A percentile compares a stretch with the other conserved stretches of the same genome.
Conservation (phyloP, 2,888 invertebrate species). For the Chelonus formosanus region DNA sequence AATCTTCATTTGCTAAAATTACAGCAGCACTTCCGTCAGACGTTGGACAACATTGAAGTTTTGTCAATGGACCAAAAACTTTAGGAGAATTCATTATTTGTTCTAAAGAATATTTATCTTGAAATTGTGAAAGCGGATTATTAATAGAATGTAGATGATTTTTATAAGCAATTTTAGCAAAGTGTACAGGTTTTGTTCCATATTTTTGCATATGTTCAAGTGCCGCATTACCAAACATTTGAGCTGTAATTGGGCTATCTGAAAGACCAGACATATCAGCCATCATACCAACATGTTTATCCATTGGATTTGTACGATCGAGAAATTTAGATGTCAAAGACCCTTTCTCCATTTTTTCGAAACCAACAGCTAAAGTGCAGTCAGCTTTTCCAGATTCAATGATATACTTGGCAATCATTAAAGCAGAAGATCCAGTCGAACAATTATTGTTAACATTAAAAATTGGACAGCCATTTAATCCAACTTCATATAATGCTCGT, state of each 20-base stretch:
- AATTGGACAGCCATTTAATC: conserved; percentile 96
- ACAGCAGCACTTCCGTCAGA: conserved; percentile 98
- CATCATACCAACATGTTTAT: conserved; percentile 88
- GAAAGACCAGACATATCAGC: conserved; percentile 77
- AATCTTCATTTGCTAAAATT: conserved; percentile 89
- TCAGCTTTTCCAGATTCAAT: conserved; percentile 88
- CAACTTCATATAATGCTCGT: conserved; percentile 91
- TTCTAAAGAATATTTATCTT: conserved; percentile 88
- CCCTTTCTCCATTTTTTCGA: conserved; percentile 98
- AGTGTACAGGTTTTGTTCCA: conserved; percentile 90
- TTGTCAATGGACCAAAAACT: conserved; percentile 92
- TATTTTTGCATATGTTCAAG: conserved; percentile 96
- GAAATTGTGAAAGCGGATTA: conserved; percentile 97
- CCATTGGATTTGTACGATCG: conserved; percentile 90
- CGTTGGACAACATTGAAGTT: conserved; percentile 97
- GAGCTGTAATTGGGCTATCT: conserved; percentile 88
- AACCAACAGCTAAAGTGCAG: conserved; percentile 92
- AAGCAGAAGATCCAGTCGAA: conserved; percentile 93
- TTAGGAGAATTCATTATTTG: conserved; percentile 89
- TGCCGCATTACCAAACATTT: conserved; percentile 96
- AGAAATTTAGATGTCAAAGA: conserved; percentile 79
- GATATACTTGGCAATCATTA: conserved; percentile 89
- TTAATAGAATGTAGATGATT: conserved; percentile 97
- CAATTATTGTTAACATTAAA: conserved; percentile 99
- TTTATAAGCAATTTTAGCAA: conserved; percentile 97